Evolutionary conservation across 35 echinoderm and acorn worm species (phyloP), one percentile per base, ranked within the genome.

Genomic region (Apostichopus parvimensis): DNA sequence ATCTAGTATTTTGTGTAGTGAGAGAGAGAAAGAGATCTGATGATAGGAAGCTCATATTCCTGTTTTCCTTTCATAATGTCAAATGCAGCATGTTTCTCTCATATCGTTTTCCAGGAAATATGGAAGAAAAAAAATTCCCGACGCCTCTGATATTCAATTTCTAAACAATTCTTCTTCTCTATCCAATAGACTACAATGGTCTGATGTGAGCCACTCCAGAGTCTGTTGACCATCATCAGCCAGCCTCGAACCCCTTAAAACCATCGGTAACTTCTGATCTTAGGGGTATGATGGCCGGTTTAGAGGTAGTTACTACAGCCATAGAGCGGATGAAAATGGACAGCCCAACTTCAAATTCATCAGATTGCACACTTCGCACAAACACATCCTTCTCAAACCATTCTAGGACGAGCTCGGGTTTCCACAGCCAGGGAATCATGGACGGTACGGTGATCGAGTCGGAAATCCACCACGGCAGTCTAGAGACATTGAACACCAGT

Each of bases 401-500:
- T 64, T 95, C 94, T 6, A 87, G 92, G 65, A 93, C 94, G 4
- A 95, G 92, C 26, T 95, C 94, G 52, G 87, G 92, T 71, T 79
- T 88, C 56, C 88, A 93, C 55, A 84, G 87, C 77, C 87, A 95
- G 79, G 68, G 72, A 71, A 45, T 60, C 79, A 91, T 75, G 83
- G 79, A 77, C 64, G 77, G 59, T 55, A 97, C 52, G 64, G 91
- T 53, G 17, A 78, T 91, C 53, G 91, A 92, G 8, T 53, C 66
- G n/a, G 91, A 80, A 6, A 98, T 85, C 26, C 92, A 94, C 56
- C 89, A 93, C 13, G 95, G 97, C 5, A 98, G 94, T 55, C 82
- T 96, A 20, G 97, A 98, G 65, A 98, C 97, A 1, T 64, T 98
- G 34, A 98, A 96, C 70, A 98, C 93, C 59, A 98, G 94, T 79